Evolutionary conservation across 2,113 vertebrate genomes (phyloP), one percentile per base, ranked within the genome.

Genomic region (Acinonyx jubatus): DNA sequence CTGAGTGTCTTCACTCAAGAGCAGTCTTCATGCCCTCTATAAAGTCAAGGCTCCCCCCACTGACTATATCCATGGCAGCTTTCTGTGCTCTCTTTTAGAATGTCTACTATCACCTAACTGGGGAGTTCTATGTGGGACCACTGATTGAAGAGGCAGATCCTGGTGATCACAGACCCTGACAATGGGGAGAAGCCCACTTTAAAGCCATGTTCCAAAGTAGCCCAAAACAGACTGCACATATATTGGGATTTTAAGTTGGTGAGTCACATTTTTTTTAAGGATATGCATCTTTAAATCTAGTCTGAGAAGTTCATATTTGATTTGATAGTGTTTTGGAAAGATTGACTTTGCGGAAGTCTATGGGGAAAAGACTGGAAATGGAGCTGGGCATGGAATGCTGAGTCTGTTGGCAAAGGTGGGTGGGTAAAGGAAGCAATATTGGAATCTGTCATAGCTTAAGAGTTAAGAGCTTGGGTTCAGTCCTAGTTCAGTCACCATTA

Each of bases 231-330:
- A 65, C 78, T 87, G 82, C 86, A 97, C 36, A 81, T 98, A 19
- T 41, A 89, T 0, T 98, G 98, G 98, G 96, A 98, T 95, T 98
- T 98, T 96, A 95, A 89, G 10, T 93, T 18, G 45, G 98, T 98
- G 90, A 81, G 89, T 94, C 3, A 27, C 16, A 38, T 13, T 65
- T 11, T 78, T 89, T 81, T 87, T 18, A 92, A 90, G 38, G 45
- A 57, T 21, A 66, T 48, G 2, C 38, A 84, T 52, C 45, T 74
- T 66, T 16, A 76, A 18, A 41, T 50, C 29, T n/a, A 74, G 23
- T 29, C 38, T 41, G 57, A 89, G 14, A 84, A 48, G 36, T 71
- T 89, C 92, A 31, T 55, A 41, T 61, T 65, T 45, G 78, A 76
- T 41, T 69, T 61, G 36, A 33, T 36, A 45, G 36, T 36, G 45